Percentiles rank a stretch among this genome's conserved stretches.
phyloP scores from a whole-genome alignment of 2,797 vertebrate species.

The Gobio occitaniae region DNA sequence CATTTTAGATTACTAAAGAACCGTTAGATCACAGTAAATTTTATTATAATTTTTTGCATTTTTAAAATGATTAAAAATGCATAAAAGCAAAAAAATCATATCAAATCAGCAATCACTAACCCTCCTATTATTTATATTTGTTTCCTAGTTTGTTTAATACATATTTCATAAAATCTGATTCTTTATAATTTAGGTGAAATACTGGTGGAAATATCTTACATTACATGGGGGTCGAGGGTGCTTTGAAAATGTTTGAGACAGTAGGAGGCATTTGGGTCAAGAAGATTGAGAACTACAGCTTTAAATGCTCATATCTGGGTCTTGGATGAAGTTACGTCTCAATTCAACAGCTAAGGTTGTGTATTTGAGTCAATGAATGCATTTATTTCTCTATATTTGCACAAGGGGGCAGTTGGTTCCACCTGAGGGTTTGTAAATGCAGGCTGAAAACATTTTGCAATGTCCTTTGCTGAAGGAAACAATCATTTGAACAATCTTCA shows the following conservation, averaged over 20 bases:
- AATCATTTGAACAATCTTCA: constrained; percentile 47
- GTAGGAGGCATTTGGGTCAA: neutral
- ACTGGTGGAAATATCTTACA: neutral
- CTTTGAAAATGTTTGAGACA: neutral
- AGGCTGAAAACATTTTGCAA: constrained; percentile 42
- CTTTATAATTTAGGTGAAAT: too few relatives aligned
- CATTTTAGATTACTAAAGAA: neutral
- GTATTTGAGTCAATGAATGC: neutral
- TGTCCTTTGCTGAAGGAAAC: constrained; percentile 49
- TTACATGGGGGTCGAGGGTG: too few relatives aligned
- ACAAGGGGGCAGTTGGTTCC: constrained; percentile 6
- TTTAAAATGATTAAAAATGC: too few relatives aligned
- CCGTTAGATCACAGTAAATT: neutral
- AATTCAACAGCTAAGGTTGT: neutral
- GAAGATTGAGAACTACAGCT: neutral
- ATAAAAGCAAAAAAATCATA: too few relatives aligned
- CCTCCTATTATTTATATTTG: too few relatives aligned
- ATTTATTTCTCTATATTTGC: constrained; percentile 39
- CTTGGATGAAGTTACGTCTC: constrained; percentile 63
- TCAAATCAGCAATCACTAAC: too few relatives aligned
- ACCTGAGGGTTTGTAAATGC: constrained; percentile 3
- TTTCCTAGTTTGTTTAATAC: too few relatives aligned
- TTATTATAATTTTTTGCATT: too few relatives aligned
- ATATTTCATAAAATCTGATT: too few relatives aligned
- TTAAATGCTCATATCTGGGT: constrained; percentile 19